These are phyloP conservation scores for Nemotelus nigrinus DNA, from an alignment of 2,888 invertebrate species.

Conservation along the genomic window DNA sequence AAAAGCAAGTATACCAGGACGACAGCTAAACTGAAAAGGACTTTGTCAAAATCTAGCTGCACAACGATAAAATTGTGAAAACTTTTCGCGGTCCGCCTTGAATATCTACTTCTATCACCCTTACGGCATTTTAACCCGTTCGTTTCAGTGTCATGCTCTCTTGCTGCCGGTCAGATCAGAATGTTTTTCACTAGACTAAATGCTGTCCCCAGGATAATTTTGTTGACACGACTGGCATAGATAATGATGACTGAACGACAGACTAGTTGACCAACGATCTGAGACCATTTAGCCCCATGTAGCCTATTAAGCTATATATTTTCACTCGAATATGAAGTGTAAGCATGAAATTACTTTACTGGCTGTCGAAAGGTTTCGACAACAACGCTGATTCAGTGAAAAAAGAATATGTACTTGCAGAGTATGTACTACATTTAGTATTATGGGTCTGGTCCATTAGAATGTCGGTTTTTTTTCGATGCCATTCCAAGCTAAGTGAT, in stretches of 20 bases:
- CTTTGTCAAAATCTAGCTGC: too few relatives aligned
- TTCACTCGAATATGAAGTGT: slow-evolving; percentile 1
- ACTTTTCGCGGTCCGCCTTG: too few relatives aligned
- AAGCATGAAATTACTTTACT: slow-evolving; percentile 20
- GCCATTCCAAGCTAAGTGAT: too few relatives aligned
- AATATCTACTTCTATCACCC: too few relatives aligned
- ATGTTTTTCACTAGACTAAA: neutral
- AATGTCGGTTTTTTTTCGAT: too few relatives aligned
- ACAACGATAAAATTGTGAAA: too few relatives aligned
- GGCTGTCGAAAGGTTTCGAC: neutral
- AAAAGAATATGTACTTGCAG: neutral
- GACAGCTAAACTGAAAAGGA: too few relatives aligned
- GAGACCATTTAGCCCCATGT: too few relatives aligned
- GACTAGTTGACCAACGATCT: neutral
- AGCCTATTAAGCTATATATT: slow-evolving; percentile 14
- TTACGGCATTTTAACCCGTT: too few relatives aligned
- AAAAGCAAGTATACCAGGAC: neutral
- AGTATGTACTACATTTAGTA: neutral
- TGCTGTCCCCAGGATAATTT: neutral
- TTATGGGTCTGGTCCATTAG: too few relatives aligned
- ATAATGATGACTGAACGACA: slow-evolving; percentile 14
- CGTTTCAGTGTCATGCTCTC: too few relatives aligned
- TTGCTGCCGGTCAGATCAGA: too few relatives aligned
- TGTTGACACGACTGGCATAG: slow-evolving; percentile 32
- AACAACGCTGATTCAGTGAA: neutral